phyloP scores from a whole-genome alignment of 2,888 invertebrate genomes.

The Vanessa cardui region DNA sequence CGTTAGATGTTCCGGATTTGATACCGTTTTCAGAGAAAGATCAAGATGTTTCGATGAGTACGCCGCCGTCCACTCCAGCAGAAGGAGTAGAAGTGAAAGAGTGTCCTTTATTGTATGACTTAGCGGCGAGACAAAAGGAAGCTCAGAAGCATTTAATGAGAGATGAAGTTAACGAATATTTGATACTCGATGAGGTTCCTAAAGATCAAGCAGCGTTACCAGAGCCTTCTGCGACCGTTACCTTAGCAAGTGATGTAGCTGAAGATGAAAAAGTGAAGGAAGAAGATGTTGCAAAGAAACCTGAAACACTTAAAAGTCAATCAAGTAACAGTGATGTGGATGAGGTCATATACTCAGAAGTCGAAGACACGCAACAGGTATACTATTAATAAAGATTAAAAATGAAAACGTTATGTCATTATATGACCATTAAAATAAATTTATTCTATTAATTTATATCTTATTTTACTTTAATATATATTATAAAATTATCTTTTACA shows the following conservation, averaged over 20 bases:
- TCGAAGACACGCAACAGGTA: conserved; percentile 69
- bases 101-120: conserved; percentile 50
- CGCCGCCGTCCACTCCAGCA: conserved; percentile 49
- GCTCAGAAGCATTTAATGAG: conserved; percentile 46
- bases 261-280: conserved; percentile 31
- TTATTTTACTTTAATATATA: not conserved
- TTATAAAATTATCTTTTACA: not conserved
- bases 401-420: not conserved
- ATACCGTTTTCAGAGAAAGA: conserved; percentile 49
- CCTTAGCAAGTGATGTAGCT: conserved; percentile 35
- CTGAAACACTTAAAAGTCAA: conserved; percentile 36
- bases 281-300: conserved; percentile 35
- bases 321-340: conserved; percentile 36
- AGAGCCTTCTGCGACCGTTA: conserved; percentile 62
- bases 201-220: conserved; percentile 61
- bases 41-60: conserved; percentile 43
- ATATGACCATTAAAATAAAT: not conserved
- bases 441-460: not conserved
- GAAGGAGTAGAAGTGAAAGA: conserved; percentile 46
- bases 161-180: conserved; percentile 59
- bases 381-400: conserved; percentile 35
- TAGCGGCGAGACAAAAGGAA: conserved; percentile 47
- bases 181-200: conserved; percentile 64
- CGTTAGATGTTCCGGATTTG: conserved; percentile 55
- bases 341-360: conserved; percentile 72